Base-by-base conservation (phyloP, 2,888 invertebrate species). In the Polyploca ridens region DNA sequence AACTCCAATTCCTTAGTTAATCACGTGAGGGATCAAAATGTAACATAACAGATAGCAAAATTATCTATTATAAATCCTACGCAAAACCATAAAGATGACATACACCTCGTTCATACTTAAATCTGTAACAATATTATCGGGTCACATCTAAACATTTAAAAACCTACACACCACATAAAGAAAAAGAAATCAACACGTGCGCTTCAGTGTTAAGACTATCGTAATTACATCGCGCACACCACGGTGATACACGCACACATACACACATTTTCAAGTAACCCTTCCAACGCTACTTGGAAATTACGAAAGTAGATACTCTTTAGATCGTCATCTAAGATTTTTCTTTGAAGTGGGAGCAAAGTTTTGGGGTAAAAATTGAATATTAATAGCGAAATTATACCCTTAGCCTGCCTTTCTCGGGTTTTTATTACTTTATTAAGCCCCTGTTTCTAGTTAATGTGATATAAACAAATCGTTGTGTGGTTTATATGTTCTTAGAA, bases 341-440 rank as follows among this genome's bases (percentile, higher is more conserved):
- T 94, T 93, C 93, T 92, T 91, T 93, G 93, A 93, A 94, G 90
- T 85, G 78, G 82, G 77, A 85, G 75, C 77, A 76, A 85, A 88
- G 82, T 87, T 89, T 87, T 85, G 85, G 87, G 89, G 88, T 88
- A 87, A 89, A 93, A 91, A 93, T 93, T 93, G 93, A 94, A 94
- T 94, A 93, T 94, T 93, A 94, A 94, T 94, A 92, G 93, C 89
- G 82, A 93, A 90, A 93, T 93, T 93, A 93, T 90, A 87, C 86
- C 84, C 82, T 80, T 70, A 74, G 75, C 69, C 81, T 85, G 83
- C 86, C 81, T 79, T 85, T 84, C 85, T 83, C 66, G 78, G 82
- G 84, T 87, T 90, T 92, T 93, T 93, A 94, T 94, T 90, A 85
- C 93, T 93, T 90, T 93, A 93, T 93, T 93, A 91, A 87, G 72